Evolutionary conservation across 2,113 vertebrate species (phyloP).

Genomic region (Gopherus flavomarginatus): DNA sequence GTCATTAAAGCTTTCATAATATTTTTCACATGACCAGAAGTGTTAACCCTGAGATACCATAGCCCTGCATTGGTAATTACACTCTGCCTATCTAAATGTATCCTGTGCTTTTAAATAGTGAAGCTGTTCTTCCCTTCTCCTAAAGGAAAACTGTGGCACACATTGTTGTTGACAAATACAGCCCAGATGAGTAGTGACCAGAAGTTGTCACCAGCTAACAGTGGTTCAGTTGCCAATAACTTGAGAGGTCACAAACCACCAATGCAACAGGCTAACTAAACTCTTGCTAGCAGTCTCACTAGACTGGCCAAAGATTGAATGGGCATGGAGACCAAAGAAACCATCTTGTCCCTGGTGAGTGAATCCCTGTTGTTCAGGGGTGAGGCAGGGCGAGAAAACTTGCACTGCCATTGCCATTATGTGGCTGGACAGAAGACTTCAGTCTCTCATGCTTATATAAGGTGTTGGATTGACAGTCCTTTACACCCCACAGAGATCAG

Average conservation of each 20-base stretch:
- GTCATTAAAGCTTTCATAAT: background rate
- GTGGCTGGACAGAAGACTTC: background rate
- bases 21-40: fast-evolving
- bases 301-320: background rate
- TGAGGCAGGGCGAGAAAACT: background rate
- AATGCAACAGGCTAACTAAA: background rate
- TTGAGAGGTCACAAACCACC: background rate
- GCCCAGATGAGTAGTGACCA: fast-evolving
- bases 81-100: background rate
- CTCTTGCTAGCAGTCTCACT: background rate
- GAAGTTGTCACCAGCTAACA: background rate
- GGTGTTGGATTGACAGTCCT: background rate
- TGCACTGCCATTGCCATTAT: background rate
- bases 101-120: background rate
- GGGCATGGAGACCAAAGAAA: background rate
- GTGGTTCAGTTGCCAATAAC: background rate
- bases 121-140: background rate
- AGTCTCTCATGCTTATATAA: background rate
- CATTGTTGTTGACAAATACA: background rate
- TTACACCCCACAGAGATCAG: background rate
- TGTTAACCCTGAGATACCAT: background rate
- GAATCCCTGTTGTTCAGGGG: no score
- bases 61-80: background rate
- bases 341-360: background rate
- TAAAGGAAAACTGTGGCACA: background rate